Conservation (phyloP, 2,113 vertebrate species). For the Acanthisitta chloris region DNA sequence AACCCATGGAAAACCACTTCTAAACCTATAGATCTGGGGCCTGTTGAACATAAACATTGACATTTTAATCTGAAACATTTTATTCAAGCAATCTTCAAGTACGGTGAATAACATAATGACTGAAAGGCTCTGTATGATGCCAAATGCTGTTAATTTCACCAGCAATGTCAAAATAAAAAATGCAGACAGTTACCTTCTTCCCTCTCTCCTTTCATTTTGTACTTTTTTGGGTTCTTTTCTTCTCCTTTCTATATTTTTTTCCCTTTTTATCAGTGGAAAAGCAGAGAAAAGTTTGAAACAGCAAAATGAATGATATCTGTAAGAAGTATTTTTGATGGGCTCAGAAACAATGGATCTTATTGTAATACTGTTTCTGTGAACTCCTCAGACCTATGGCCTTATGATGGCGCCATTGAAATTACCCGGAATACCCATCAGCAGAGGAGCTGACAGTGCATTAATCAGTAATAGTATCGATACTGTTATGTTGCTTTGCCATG, state of each 20-base stretch:
- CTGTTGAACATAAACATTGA: slow-evolving; percentile 5
- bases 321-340: not conserved
- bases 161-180: not conserved
- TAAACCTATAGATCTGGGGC: not conserved
- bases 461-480: not conserved
- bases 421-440: not conserved
- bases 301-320: not conserved
- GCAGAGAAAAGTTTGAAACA: not conserved
- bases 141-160: not conserved
- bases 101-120: not conserved
- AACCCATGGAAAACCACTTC: slow-evolving; percentile 19
- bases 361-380: not conserved
- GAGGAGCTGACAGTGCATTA: not conserved
- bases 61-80: slow-evolving; percentile 23
- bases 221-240: not conserved
- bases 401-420: not conserved
- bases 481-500: not conserved
- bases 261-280: not conserved
- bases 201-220: not conserved
- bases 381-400: not conserved
- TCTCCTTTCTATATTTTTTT: not conserved
- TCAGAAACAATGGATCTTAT: not conserved
- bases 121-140: not conserved
- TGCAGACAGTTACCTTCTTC: not conserved
- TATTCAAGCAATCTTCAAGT: not conserved